phyloP scores from a whole-genome alignment of 2,113 vertebrate genomes.

The Thunnus thynnus region DNA sequence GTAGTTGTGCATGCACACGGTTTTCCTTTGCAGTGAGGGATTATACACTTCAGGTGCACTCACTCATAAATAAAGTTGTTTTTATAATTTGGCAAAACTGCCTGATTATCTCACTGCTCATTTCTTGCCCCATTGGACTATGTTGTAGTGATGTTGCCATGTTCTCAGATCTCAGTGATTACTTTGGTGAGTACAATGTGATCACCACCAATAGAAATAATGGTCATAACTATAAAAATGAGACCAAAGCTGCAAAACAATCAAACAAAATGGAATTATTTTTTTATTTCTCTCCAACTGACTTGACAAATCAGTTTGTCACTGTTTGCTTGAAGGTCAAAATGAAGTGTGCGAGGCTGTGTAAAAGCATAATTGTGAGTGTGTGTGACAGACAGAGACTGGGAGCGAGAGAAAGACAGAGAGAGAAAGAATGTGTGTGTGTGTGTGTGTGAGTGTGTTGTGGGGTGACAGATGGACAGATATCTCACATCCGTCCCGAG shows the following conservation, averaged over 20 bases:
- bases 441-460: slow-evolving; percentile 64
- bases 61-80: neutral
- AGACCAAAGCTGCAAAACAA: neutral
- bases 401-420: neutral
- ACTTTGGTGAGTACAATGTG: neutral
- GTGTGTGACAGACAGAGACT: slow-evolving; percentile 12
- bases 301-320: slow-evolving; percentile 43
- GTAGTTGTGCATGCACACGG: neutral
- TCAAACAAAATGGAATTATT: neutral
- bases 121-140: neutral
- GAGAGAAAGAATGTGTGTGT: slow-evolving; percentile 21
- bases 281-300: neutral
- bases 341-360: slow-evolving; percentile 5
- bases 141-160: neutral
- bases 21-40: neutral
- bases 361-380: slow-evolving; percentile 1
- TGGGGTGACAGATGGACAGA: slow-evolving; percentile 84
- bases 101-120: neutral
- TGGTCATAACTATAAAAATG: neutral
- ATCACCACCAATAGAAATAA: neutral
- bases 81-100: neutral
- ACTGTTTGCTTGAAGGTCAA: slow-evolving; percentile 37
- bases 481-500: slow-evolving; percentile 78
- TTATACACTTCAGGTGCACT: neutral
- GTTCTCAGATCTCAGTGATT: neutral